These are phyloP conservation scores for Drosophila leonis DNA, from an alignment of 2,888 invertebrate species.

Conservation along the genomic window DNA sequence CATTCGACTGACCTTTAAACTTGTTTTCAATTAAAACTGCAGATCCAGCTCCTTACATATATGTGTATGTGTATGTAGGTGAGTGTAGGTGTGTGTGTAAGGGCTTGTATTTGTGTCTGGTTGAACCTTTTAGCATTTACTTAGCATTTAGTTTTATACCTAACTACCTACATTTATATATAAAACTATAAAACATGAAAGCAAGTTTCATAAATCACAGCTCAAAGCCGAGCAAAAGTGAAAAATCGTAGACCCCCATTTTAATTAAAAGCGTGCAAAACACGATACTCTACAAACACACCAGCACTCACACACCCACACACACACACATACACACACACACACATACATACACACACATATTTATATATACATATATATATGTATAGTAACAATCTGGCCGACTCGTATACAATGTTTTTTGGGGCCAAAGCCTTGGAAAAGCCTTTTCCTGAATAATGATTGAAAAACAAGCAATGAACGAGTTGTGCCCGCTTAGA, in stretches of 20 bases:
- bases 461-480: constrained; percentile 80
- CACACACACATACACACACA: constrained; percentile 10
- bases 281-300: constrained; percentile 70
- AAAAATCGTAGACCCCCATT: constrained; percentile 79
- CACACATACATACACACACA: too few relatives aligned
- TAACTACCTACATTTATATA: constrained; percentile 23
- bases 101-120: constrained; percentile 30
- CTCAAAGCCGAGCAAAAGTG: constrained; percentile 75
- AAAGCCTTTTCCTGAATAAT: constrained; percentile 80
- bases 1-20: constrained; percentile 74
- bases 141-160: constrained; percentile 72
- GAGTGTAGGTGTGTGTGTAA: constrained; percentile 5
- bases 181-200: constrained; percentile 77
- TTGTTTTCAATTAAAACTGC: constrained; percentile 74
- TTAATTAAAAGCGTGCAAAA: constrained; percentile 81
- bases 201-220: constrained; percentile 79
- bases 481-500: constrained; percentile 30
- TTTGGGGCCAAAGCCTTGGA: constrained; percentile 66
- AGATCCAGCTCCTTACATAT: constrained; percentile 33
- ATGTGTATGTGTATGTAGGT: background rate
- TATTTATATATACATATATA: constrained; percentile 11
- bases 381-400: constrained; percentile 42
- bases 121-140: constrained; percentile 72
- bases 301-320: constrained; percentile 23
- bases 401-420: constrained; percentile 69